Evolutionary conservation across 2,888 invertebrate genomes (phyloP).

Genomic region (Trachelus iudaicus): DNA sequence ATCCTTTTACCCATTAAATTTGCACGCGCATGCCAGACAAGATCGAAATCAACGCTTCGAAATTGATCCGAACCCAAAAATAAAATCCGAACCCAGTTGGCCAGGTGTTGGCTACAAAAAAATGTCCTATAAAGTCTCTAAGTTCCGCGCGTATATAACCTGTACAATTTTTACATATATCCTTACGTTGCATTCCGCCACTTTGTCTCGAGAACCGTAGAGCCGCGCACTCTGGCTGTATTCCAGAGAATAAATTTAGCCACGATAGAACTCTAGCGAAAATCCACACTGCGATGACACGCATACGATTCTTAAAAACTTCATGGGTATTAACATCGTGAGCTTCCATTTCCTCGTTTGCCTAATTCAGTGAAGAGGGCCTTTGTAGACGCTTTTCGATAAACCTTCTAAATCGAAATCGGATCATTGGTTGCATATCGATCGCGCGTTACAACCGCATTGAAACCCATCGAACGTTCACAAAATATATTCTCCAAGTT

Average conservation of each 20-base stretch:
- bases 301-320: neutral
- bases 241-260: conserved; percentile 2
- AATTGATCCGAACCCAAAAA: too few relatives aligned
- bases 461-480: neutral
- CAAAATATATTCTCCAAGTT: neutral
- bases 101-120: neutral
- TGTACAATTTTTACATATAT: neutral
- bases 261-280: neutral
- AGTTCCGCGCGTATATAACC: neutral
- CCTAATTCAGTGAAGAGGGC: neutral
- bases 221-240: neutral
- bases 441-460: neutral
- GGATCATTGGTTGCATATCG: neutral
- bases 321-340: neutral
- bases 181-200: neutral
- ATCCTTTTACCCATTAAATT: neutral
- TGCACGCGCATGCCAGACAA: too few relatives aligned
- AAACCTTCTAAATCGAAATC: neutral
- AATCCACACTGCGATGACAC: neutral
- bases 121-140: neutral
- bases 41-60: too few relatives aligned
- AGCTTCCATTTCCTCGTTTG: neutral
- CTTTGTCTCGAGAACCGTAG: neutral
- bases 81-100: too few relatives aligned
- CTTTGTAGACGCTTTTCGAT: neutral